Percentiles rank a stretch among this genome's conserved stretches.
These are phyloP conservation scores for Apantesis nais DNA, from an alignment of 2,888 invertebrate genomes.

Conservation along the genomic window DNA sequence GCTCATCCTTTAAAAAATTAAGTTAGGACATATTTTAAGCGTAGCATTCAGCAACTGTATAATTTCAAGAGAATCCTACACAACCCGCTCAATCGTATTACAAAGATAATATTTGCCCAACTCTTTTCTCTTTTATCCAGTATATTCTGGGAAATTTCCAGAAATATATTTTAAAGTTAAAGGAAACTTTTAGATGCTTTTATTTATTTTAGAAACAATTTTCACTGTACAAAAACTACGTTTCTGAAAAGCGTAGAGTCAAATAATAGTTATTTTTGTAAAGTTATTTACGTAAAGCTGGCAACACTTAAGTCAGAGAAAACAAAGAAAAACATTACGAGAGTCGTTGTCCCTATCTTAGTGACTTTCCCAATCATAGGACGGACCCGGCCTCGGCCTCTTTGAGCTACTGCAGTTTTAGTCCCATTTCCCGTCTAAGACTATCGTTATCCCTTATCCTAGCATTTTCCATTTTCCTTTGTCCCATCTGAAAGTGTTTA, in stretches of 20 bases:
- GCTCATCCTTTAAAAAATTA: background rate
- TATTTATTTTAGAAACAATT: background rate
- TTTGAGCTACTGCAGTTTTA: too few relatives aligned
- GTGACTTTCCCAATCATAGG: too few relatives aligned
- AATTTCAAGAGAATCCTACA: background rate
- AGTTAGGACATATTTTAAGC: background rate
- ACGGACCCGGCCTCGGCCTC: too few relatives aligned
- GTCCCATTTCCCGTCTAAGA: too few relatives aligned
- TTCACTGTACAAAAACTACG: background rate
- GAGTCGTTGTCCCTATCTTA: background rate
- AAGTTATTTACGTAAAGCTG: background rate
- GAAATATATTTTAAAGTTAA: background rate
- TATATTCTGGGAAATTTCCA: background rate
- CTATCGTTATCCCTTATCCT: too few relatives aligned
- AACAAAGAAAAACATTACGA: background rate
- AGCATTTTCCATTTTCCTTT: too few relatives aligned
- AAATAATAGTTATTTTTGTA: background rate
- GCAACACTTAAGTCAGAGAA: background rate
- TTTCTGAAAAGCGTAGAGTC: background rate
- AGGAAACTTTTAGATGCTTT: background rate
- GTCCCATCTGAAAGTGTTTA: too few relatives aligned
- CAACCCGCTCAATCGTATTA: background rate
- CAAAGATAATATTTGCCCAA: background rate
- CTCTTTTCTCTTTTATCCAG: background rate
- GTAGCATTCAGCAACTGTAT: background rate